Conservation (phyloP, 2,797 vertebrate species). For the Phataginus tetradactyla region DNA sequence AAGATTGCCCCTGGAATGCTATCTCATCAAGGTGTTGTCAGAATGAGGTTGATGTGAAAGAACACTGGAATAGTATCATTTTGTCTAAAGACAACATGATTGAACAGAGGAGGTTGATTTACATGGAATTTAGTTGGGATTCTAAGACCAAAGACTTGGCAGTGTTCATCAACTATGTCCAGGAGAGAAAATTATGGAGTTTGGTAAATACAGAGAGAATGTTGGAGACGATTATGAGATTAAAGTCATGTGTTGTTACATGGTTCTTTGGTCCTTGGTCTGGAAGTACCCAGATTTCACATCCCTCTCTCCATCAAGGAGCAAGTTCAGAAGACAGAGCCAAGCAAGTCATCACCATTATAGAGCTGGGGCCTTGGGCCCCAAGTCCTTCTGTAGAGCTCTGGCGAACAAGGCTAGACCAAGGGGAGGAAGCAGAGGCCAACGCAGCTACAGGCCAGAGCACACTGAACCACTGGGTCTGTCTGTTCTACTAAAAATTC, state of each 20-base stretch:
- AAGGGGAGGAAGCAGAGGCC: not conserved
- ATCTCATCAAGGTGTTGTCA: not conserved
- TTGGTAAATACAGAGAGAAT: slow-evolving; percentile 27
- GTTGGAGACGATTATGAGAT: slow-evolving; percentile 31
- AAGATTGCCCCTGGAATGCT: not conserved
- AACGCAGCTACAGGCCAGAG: not conserved
- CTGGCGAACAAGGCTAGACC: not conserved
- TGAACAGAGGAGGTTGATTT: slow-evolving; percentile 6
- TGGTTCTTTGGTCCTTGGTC: not conserved
- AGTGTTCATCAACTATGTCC: not conserved
- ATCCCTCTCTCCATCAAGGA: not conserved
- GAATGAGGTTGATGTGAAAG: not conserved
- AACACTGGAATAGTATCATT: not conserved
- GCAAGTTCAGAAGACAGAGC: not conserved
- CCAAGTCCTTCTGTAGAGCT: not conserved
- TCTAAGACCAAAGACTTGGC: slow-evolving; percentile 37
- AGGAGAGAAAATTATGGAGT: slow-evolving; percentile 30
- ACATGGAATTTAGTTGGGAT: slow-evolving; percentile 11
- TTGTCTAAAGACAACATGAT: slow-evolving; percentile 33
- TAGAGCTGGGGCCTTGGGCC: not conserved
- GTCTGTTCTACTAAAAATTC: not conserved
- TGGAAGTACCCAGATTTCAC: slow-evolving; percentile 20
- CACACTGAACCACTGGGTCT: not conserved
- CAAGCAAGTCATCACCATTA: not conserved
- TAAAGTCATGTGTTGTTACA: slow-evolving; percentile 49